Evolutionary conservation across 2,888 invertebrate genomes (phyloP).

Genomic region (Eupithecia vulgata): DNA sequence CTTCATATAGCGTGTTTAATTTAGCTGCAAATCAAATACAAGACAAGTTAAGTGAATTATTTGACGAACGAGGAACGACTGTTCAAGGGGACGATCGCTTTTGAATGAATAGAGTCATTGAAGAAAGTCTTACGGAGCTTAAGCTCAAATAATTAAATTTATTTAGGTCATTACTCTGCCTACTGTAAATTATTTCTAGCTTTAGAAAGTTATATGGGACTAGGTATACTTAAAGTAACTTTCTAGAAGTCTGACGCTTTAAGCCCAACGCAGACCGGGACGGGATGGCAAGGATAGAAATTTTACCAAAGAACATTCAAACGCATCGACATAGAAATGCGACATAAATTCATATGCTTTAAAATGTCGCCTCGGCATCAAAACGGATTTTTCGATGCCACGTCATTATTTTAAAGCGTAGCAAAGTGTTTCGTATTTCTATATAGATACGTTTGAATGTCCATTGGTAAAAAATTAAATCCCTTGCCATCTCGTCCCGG

Average conservation of each 20-base stretch:
- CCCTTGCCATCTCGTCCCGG: too few relatives aligned
- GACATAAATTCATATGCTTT: too few relatives aligned
- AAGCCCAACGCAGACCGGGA: too few relatives aligned
- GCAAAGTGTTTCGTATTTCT: too few relatives aligned
- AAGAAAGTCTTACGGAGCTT: neutral
- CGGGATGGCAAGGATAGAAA: too few relatives aligned
- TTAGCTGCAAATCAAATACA: conserved; percentile 50
- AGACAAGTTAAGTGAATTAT: conserved; percentile 46
- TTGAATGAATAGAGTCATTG: conserved; percentile 26
- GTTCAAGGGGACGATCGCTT: conserved; percentile 40
- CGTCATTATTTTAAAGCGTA: too few relatives aligned
- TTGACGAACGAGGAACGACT: conserved; percentile 36
- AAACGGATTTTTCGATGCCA: too few relatives aligned
- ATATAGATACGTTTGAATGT: too few relatives aligned
- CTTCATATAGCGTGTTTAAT: conserved; percentile 50
- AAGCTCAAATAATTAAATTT: neutral
- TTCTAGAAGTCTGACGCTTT: neutral
- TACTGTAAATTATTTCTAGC: neutral
- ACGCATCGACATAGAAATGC: too few relatives aligned
- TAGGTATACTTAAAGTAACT: neutral
- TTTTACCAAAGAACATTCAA: too few relatives aligned
- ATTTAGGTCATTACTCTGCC: neutral
- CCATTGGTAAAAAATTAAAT: too few relatives aligned
- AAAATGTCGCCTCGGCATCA: too few relatives aligned
- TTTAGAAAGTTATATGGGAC: neutral